These are phyloP conservation scores for Balanococcus diminutus DNA, from an alignment of 2,888 invertebrate genomes.

Conservation along the genomic window DNA sequence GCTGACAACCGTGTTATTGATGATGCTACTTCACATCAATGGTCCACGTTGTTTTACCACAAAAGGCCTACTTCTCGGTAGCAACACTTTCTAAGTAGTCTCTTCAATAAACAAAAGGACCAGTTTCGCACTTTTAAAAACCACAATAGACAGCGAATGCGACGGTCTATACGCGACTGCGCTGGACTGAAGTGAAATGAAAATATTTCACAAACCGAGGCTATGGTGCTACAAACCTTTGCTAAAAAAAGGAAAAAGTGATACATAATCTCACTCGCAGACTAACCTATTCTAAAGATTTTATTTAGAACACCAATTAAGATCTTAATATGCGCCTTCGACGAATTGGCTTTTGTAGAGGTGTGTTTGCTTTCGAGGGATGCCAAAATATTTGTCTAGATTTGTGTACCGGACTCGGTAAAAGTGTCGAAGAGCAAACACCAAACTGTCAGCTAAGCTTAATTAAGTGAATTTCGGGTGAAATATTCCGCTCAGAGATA, in stretches of 20 bases:
- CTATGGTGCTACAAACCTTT: too few relatives aligned
- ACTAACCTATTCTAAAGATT: too few relatives aligned
- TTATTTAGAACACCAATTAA: too few relatives aligned
- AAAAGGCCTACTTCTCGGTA: too few relatives aligned
- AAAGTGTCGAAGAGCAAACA: neutral
- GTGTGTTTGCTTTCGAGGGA: neutral
- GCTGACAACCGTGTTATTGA: too few relatives aligned
- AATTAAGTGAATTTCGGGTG: neutral
- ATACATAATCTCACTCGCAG: too few relatives aligned
- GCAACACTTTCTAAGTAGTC: neutral
- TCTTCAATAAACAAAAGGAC: neutral
- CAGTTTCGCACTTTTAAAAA: neutral
- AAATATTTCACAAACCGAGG: too few relatives aligned
- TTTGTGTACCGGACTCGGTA: neutral
- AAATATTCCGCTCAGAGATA: neutral
- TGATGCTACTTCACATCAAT: too few relatives aligned
- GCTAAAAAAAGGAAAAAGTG: too few relatives aligned
- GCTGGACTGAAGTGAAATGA: too few relatives aligned
- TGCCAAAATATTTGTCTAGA: neutral
- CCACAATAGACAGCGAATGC: neutral
- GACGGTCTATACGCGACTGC: neutral
- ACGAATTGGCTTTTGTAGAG: neutral
- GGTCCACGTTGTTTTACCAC: too few relatives aligned
- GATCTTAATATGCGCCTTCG: too few relatives aligned
- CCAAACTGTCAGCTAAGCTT: neutral